Evolutionary conservation across 2,113 vertebrate genomes (phyloP), one percentile per base, ranked within the genome.

Genomic region (Tragelaphus imberbis): DNA sequence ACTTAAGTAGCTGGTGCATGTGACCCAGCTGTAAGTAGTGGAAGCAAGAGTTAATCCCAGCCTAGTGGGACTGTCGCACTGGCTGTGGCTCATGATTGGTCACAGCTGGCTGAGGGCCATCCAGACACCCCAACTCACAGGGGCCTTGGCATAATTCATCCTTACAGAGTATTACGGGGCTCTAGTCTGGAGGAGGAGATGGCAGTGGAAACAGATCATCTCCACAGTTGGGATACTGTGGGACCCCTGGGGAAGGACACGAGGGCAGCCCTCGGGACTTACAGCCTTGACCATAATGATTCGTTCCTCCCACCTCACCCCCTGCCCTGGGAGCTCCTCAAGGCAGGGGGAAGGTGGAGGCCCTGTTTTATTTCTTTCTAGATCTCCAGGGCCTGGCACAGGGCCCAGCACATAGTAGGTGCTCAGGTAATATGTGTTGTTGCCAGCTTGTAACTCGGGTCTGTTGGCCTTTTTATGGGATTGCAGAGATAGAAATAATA

Each of bases 51-150:
- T 9, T 82, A 68, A 56, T 25, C 6, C 28, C 44, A 84, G 47
- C 10, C 12, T n/a, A 55, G n/a, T 0, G 3, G 8, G 6, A 51
- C 56, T 40, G 40, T 56, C 51, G 17, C 2, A 3, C 49, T 59
- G n/a, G 61, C 49, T 90, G 36, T 86, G 84, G 53, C 17, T 96
- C 63, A 47, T 7, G 33, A n/a, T 3, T 13, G 51, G 44, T 9
- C 0, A 2, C 23, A 56, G 51, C 27, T 75, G 92, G 5, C 94
- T 94, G 71, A 36, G 56, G 75, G 40, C 49, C 10, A 2, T 68
- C 33, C 33, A 33, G 55, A 7, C 25, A 51, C 6, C 30, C 58
- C 7, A 15, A 55, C 21, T 25, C 71, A 40, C 28, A 21, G 36
- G 4, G 10, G 36, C 11, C 79, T 87, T 63, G 40, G 65, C 17